Conservation (phyloP, 2,888 invertebrate species). For the Acronicta psi region DNA sequence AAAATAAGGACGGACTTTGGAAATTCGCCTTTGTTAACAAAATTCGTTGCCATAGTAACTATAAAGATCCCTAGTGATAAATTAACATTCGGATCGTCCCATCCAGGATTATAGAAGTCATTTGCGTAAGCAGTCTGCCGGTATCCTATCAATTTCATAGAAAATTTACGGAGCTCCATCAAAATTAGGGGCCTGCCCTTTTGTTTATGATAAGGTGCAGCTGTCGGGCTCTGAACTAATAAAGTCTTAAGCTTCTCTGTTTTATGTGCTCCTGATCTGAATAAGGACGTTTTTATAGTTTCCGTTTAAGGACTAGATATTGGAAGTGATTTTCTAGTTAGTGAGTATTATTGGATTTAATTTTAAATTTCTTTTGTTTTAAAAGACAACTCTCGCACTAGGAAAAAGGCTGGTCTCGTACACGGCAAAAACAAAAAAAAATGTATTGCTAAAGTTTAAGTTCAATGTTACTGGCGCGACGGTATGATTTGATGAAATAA, state of each 20-base stretch:
- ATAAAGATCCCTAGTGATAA: conserved; percentile 61
- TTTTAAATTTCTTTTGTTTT: too few species aligned
- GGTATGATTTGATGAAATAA: too few species aligned
- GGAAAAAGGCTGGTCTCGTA: too few species aligned
- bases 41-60: conserved; percentile 42
- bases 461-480: too few species aligned
- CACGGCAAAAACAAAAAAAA: too few species aligned
- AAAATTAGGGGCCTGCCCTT: conserved; percentile 55
- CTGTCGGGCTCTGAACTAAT: conserved; percentile 50
- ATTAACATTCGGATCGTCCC: conserved; percentile 64
- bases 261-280: conserved; percentile 50
- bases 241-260: conserved; percentile 48
- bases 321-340: conserved; percentile 1
- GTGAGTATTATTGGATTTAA: too few species aligned
- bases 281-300: conserved; percentile 43
- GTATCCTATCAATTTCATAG: conserved; percentile 62
- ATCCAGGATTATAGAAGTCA: conserved; percentile 52
- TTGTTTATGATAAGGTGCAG: conserved; percentile 56
- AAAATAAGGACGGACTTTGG: conserved; percentile 22
- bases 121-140: conserved; percentile 56
- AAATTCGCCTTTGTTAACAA: conserved; percentile 48
- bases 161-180: conserved; percentile 58
- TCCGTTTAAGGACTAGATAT: conserved; percentile 22
- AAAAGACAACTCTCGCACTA: too few species aligned
- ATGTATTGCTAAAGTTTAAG: too few species aligned